Evolutionary conservation across 2,888 invertebrate genomes (phyloP).

Genomic region (Holacanthella duospinosa): DNA sequence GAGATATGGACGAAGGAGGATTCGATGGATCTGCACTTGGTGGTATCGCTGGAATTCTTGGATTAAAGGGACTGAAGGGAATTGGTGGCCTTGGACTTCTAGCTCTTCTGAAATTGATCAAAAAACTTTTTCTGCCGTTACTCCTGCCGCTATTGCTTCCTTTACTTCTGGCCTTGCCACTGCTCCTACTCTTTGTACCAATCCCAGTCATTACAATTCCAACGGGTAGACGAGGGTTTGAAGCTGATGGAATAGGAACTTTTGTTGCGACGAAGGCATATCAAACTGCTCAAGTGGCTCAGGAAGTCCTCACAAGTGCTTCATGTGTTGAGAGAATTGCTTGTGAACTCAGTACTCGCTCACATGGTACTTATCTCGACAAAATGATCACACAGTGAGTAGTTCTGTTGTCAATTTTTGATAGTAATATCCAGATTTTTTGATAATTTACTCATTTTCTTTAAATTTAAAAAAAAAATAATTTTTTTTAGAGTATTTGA

Average conservation of each 20-base stretch:
- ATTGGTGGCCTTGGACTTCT: conserved; percentile 24
- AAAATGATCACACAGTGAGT: conserved; percentile 31
- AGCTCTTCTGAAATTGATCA: conserved; percentile 31
- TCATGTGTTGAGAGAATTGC: conserved; percentile 34
- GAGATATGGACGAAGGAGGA: conserved; percentile 27
- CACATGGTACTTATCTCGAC: conserved; percentile 27
- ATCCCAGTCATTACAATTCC: conserved; percentile 33
- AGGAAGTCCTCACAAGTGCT: conserved; percentile 32
- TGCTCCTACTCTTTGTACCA: conserved; percentile 33
- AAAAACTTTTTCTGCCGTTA: conserved; percentile 30
- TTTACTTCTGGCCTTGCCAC: conserved; percentile 25
- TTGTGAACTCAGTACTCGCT: conserved; percentile 30
- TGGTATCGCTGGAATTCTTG: conserved; percentile 24
- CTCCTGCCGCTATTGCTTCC: conserved; percentile 29
- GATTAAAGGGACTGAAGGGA: conserved; percentile 25
- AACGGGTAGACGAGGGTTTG: conserved; percentile 19
- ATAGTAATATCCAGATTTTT: not conserved
- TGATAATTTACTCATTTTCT: conserved; percentile 3
- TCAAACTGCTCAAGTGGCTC: conserved; percentile 28
- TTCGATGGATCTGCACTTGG: conserved; percentile 26
- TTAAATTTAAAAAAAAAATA: not conserved
- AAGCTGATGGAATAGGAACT: conserved; percentile 17
- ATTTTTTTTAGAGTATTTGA: conserved; percentile 27
- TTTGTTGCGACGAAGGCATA: conserved; percentile 27
- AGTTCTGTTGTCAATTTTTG: not conserved